Base-by-base conservation (phyloP, 2,113 vertebrate genomes). In the Rhynchomys soricoides region DNA sequence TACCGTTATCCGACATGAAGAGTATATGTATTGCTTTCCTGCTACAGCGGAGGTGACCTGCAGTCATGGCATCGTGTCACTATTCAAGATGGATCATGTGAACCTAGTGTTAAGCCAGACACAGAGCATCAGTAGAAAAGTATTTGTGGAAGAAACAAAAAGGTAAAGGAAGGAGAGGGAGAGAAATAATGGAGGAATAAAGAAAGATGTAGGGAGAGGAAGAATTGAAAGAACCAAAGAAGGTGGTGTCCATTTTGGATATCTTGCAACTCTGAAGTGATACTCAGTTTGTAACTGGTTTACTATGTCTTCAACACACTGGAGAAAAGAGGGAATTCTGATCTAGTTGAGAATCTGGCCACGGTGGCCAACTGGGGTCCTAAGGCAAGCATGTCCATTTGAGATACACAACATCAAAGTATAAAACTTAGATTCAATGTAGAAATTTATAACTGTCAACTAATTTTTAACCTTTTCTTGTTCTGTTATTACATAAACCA, bases 101-200 rank as follows among this genome's bases (percentile, higher is more conserved):
- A 94, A 34, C 11, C 40, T 70, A 68, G n/a, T 86, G 89, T 40
- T 37, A 31, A 48, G 13, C 57, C 59, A 95, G 68, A n/a, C 55
- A 70, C 15, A 26, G 0, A 71, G 37, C 4, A 68, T 52, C 37
- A 85, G 43, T 19, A 82, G 34, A 68, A 66, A 37, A 24, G 0
- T 75, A 70, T 70, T 37, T 75, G 29, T 74, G n/a, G 73, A 79
- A 75, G 66, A 71, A 62, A 64, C 22, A n/a, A 29, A 88, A 29
- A 11, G 10, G 17, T 1, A 57, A 50, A 78, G 2, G 1, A 77
- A 86, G 4, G 1, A 22, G 4, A 55, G 55, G 21, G 11, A 24
- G 13, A 16, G 7, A 11, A 37, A 10, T 22, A 29, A 17, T 2
- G 12, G 10, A 8, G 3, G 15, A 7, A 29, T 6, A 12, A 45